phyloP scores from a whole-genome alignment of 2,113 vertebrate species.

The Notothenia coriiceps region DNA sequence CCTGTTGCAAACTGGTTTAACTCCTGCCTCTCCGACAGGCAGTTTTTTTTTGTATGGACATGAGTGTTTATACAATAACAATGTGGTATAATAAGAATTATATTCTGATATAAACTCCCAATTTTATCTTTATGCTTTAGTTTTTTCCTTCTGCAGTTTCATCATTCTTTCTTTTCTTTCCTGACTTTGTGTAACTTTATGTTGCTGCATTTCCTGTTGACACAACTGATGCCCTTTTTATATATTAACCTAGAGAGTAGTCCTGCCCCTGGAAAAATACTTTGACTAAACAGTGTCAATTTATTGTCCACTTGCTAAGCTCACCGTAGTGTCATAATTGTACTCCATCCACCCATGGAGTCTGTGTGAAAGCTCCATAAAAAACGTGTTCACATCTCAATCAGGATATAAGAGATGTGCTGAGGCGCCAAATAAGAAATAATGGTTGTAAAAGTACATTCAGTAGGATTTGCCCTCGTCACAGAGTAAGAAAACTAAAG shows the following conservation, averaged over 20 bases:
- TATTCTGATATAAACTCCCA: background rate
- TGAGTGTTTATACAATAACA: conserved; percentile 26
- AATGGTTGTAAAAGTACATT: background rate
- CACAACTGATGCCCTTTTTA: background rate
- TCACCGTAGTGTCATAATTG: background rate
- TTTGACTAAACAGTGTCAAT: background rate
- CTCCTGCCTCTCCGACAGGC: conserved; percentile 31
- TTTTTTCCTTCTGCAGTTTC: background rate
- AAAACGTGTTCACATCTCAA: background rate
- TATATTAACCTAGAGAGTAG: background rate
- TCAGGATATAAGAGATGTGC: background rate
- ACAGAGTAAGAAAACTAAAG: conserved; percentile 9
- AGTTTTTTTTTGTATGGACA: conserved; percentile 1
- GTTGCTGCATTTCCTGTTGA: background rate
- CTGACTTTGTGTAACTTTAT: background rate
- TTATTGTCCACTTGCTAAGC: no score
- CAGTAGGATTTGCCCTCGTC: background rate
- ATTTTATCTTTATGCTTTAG: background rate
- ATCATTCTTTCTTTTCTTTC: background rate
- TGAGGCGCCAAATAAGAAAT: background rate
- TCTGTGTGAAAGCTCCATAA: background rate
- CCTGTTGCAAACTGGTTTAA: conserved; percentile 67
- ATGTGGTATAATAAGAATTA: background rate
- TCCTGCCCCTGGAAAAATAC: background rate
- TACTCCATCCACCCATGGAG: background rate